phyloP scores from a whole-genome alignment of 2,797 vertebrate species.

The Psittacula echo region DNA sequence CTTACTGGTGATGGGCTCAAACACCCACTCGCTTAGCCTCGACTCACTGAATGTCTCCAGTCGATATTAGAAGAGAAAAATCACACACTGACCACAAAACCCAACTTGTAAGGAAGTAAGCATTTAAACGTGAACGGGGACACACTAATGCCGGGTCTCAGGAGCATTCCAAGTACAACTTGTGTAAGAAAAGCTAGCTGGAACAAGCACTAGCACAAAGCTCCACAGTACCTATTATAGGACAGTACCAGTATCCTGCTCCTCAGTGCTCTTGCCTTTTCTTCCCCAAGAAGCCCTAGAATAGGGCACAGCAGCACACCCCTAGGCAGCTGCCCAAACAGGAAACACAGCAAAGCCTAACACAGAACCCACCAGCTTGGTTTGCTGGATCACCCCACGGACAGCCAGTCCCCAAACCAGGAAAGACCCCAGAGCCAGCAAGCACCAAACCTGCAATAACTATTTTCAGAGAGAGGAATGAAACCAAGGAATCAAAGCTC shows the following conservation, averaged over 20 bases:
- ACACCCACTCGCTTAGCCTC: constrained; percentile 83
- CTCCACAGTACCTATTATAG: neutral
- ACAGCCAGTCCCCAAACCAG: neutral
- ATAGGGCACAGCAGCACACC: neutral
- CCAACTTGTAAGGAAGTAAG: neutral
- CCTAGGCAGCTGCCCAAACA: neutral
- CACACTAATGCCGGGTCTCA: rapidly evolving
- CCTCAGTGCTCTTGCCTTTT: neutral
- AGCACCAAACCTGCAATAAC: neutral
- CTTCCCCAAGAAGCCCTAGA: neutral
- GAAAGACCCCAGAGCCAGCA: too few species aligned
- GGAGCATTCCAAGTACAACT: neutral
- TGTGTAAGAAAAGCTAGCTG: neutral
- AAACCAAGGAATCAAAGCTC: neutral
- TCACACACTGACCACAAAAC: neutral
- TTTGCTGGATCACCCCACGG: too few species aligned
- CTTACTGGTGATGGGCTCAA: constrained; percentile 81
- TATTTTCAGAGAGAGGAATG: too few species aligned
- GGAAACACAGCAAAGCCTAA: neutral
- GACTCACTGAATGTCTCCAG: constrained; percentile 87
- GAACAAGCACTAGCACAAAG: neutral
- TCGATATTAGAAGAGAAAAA: constrained; percentile 78
- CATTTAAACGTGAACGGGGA: neutral
- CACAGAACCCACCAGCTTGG: neutral
- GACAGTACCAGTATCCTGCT: neutral